These are phyloP conservation scores for Barnardius zonarius DNA, from an alignment of 2,113 vertebrate species.

Conservation along the genomic window DNA sequence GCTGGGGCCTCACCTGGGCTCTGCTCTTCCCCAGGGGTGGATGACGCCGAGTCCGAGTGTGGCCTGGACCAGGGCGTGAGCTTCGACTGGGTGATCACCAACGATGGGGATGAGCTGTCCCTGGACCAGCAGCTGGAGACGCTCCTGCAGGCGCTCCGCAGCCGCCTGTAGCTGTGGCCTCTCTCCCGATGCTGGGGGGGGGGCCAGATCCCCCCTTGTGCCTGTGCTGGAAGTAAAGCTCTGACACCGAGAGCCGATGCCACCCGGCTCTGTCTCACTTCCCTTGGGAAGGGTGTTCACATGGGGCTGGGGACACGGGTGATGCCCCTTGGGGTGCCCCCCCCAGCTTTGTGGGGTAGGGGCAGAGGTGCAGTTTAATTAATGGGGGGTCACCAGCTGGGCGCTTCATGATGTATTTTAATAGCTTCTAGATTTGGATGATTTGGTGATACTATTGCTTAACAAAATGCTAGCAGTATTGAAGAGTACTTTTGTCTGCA, in stretches of 20 bases:
- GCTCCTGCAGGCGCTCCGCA: slow-evolving; percentile 63
- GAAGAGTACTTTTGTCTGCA: not conserved
- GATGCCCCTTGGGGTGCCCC: no score
- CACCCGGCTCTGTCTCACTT: not conserved
- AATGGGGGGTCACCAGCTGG: not conserved
- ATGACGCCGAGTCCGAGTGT: slow-evolving; percentile 88
- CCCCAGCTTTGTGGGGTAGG: not conserved
- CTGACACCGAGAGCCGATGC: rapidly evolving
- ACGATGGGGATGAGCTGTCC: slow-evolving; percentile 67
- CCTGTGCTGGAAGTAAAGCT: slow-evolving; percentile 8
- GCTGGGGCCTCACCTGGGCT: not conserved
- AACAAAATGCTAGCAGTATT: not conserved
- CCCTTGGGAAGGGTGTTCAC: not conserved
- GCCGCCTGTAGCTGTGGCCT: not conserved
- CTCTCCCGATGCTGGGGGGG: not conserved
- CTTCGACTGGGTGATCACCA: slow-evolving; percentile 84
- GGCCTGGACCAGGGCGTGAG: slow-evolving; percentile 82
- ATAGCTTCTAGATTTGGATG: not conserved
- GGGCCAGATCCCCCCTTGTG: rapidly evolving
- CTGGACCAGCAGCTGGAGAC: slow-evolving; percentile 77
- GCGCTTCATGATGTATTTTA: not conserved
- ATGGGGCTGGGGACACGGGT: not conserved
- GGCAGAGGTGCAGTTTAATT: not conserved
- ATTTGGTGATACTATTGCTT: not conserved
- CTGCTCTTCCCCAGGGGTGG: slow-evolving; percentile 59